A percentile compares a stretch with the other conserved stretches of the same genome.
phyloP scores from a whole-genome alignment of 2,113 vertebrate genomes.

The Callithrix jacchus region DNA sequence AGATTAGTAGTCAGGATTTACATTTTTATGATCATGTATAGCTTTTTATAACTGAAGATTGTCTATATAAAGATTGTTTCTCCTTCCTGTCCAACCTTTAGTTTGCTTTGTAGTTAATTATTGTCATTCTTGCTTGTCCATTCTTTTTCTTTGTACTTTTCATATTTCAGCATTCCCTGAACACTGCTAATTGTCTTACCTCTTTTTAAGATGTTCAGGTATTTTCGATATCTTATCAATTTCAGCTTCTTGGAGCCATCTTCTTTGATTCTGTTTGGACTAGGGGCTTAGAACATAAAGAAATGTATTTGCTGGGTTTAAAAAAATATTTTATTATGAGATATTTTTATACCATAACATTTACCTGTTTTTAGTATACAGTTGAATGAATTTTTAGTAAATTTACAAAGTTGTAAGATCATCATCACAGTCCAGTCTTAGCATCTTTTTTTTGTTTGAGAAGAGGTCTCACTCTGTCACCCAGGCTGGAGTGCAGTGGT shows the following conservation, averaged over 20 bases:
- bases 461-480: not conserved
- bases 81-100: too few species aligned
- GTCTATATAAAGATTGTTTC: not conserved
- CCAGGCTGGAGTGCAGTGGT: not conserved
- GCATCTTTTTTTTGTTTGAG: not conserved
- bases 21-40: not conserved
- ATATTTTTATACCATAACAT: not conserved
- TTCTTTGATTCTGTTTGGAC: not conserved
- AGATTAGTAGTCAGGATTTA: not conserved
- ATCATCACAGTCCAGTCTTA: not conserved
- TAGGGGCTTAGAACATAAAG: not conserved
- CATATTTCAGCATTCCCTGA: not conserved
- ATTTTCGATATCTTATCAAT: too few species aligned
- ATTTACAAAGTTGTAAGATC: not conserved
- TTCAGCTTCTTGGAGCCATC: not conserved
- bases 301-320: not conserved
- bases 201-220: not conserved
- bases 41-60: not conserved
- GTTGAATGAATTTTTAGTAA: not conserved
- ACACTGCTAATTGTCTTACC: not conserved
- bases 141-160: not conserved
- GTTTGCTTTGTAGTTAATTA: not conserved
- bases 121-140: accelerated
- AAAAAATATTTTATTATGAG: not conserved
- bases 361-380: not conserved